Base-by-base conservation (phyloP, 2,888 invertebrate genomes). In the Volucella bombylans region DNA sequence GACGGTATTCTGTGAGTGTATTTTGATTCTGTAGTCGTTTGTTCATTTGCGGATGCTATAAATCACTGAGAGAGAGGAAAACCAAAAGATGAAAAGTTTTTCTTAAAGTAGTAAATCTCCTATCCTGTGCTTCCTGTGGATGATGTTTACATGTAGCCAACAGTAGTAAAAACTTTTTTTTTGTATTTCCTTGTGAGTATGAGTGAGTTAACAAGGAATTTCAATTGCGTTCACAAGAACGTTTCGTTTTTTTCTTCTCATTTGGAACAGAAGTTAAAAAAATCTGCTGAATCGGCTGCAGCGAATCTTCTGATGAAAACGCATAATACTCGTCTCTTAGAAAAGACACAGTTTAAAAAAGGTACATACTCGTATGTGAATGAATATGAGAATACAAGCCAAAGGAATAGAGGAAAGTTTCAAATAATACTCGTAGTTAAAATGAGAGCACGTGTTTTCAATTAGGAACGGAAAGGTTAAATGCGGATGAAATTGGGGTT, bases 111-210 rank as follows among this genome's bases (percentile, higher is more conserved):
- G 80, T 67, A 71, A 83, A 83, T 79, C 49, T 59, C 69, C 65
- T 65, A 71, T 74, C 79, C 79, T 78, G 74, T 76, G 18, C 41
- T 47, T 83, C 43, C 69, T 79, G 83, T 67, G 23, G 55, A 61
- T 83, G 83, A 80, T 80, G 71, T 83, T 80, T 83, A 83, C 83
- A 83, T 83, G 80, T 79, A 83, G 74, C 74, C 67, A 62, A 71
- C 71, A 62, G 65, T 79, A 73, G 78, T 78, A 54, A 68, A 10
- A 61, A 69, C 72, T 72, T 55, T 57, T 47, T 43, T 47, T 38
- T 47, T 50, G 15, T 59, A n/a, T 31, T 38, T 38, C 31, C 38
- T 50, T 41, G 31, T 11, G 50, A 18, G 39, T 62, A 76, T 52
- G 71, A 31, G 62, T 61, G 59, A 43, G 73, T 71, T 55, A 69